Percentiles rank a stretch among this genome's conserved stretches.
These are phyloP conservation scores for Polydesmus complanatus DNA, from an alignment of 2,888 invertebrate genomes.

Conservation along the genomic window DNA sequence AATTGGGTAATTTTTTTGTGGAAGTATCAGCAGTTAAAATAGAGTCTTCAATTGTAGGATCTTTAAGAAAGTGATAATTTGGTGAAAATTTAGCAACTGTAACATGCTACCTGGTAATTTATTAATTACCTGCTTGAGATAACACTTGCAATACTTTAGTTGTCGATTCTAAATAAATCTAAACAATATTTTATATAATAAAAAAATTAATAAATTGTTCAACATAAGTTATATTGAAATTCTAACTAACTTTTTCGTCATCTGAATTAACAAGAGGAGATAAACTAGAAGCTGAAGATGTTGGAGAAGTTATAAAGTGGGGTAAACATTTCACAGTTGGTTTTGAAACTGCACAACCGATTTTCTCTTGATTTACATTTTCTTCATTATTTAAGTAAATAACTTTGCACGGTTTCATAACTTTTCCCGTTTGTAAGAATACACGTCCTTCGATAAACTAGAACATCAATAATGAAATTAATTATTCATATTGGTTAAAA, in stretches of 20 bases:
- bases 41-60: too few relatives aligned
- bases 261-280: constrained; percentile 12
- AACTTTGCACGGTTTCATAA: constrained; percentile 39
- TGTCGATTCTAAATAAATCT: neutral
- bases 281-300: constrained; percentile 16
- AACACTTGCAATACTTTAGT: too few relatives aligned
- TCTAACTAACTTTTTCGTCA: constrained; percentile 16
- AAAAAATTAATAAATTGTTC: too few relatives aligned
- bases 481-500: neutral
- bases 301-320: constrained; percentile 6
- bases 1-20: too few relatives aligned
- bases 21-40: too few relatives aligned
- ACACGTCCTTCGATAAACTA: constrained; percentile 64
- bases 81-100: too few relatives aligned
- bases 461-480: constrained; percentile 24
- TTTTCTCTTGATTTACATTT: neutral
- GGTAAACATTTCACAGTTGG: neutral
- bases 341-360: neutral
- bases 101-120: too few relatives aligned
- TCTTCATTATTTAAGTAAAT: constrained; percentile 6
- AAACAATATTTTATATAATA: too few relatives aligned
- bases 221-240: too few relatives aligned
- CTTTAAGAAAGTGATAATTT: too few relatives aligned
- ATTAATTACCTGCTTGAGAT: too few relatives aligned
- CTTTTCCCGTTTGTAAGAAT: constrained; percentile 55